Base-by-base conservation (phyloP, 1,140 invertebrate species). In the Planococcus citri region DNA sequence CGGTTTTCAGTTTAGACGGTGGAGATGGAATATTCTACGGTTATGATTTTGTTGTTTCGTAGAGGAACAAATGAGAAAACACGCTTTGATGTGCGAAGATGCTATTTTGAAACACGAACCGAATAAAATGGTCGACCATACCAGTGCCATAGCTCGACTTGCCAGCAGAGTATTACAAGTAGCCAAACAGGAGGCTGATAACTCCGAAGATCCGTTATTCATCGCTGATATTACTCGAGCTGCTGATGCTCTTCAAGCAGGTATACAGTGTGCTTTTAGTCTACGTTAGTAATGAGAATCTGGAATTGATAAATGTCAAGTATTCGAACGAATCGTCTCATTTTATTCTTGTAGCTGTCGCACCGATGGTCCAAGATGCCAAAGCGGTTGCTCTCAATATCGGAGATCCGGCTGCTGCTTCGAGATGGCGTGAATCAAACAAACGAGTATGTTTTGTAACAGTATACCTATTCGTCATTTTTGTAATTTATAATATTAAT, bases 171-270 rank as follows among this genome's bases (percentile, higher is more conserved):
- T 99, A 0, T 83, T 99, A 61, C 87, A 97, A 75, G 92, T 98
- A 0, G 95, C 94, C 14, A 94, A 95, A 75, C 92, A 97, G 76
- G 97, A 99, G 80, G 91, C 93, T 51, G 96, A 98, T 73, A 99
- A 99, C 79, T 97, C 93, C 6, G 97, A 99, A 79, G 97, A 99
- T 83, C 88, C 91, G 0, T 79, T 84, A 20, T 99, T 95, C 79
- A 93, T 95, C 20, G 85, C 88, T 21, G 84, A 89, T 69, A 85
- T 99, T 0, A 90, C 90, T 75, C 80, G 83, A 20, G 90, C 95
- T 20, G 88, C 93, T 4, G 86, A 90, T 74, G 80, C 85, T 64
- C 81, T 99, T 64, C 93, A 97, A 80, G 84, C 85, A 70, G 83
- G 91, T 92, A 79, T 80, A 6, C 29, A 33, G 3, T 33, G 3